These are phyloP conservation scores for Tipula helvola DNA, from an alignment of 2,888 invertebrate species.

Conservation along the genomic window DNA sequence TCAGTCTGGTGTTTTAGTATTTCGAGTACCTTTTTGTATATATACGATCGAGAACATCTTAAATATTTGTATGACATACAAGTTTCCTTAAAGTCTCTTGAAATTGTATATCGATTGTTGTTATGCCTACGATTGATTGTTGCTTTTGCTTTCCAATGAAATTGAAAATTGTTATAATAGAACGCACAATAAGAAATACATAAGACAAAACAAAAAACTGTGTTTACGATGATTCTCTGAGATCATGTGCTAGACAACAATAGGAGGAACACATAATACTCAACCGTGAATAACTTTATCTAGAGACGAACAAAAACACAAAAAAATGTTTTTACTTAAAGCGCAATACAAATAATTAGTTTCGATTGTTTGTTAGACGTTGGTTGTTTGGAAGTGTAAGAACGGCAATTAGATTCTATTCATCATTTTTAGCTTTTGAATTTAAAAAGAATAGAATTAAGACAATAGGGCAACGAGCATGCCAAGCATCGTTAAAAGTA, in stretches of 20 bases:
- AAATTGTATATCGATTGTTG: not conserved
- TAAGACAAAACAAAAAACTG: not conserved
- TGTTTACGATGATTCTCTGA: not conserved
- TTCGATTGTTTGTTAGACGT: not conserved
- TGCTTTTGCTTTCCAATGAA: not conserved
- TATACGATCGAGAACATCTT: not conserved
- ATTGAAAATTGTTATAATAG: not conserved
- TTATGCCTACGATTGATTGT: not conserved
- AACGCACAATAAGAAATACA: not conserved
- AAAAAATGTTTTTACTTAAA: not conserved
- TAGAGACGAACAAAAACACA: not conserved
- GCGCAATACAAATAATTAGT: not conserved
- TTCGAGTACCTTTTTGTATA: not conserved
- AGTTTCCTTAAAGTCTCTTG: not conserved
- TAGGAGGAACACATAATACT: not conserved
- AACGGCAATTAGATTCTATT: not conserved
- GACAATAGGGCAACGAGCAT: too few species aligned
- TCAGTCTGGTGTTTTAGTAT: not conserved
- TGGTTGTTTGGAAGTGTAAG: not conserved
- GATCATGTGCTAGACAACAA: not conserved
- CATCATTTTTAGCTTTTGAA: not conserved
- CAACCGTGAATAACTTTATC: not conserved
- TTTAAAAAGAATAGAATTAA: not conserved
- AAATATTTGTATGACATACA: not conserved
- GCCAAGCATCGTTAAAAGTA: too few species aligned